Evolutionary conservation across 2,797 vertebrate genomes (phyloP).

Genomic region (Antrozous pallidus): DNA sequence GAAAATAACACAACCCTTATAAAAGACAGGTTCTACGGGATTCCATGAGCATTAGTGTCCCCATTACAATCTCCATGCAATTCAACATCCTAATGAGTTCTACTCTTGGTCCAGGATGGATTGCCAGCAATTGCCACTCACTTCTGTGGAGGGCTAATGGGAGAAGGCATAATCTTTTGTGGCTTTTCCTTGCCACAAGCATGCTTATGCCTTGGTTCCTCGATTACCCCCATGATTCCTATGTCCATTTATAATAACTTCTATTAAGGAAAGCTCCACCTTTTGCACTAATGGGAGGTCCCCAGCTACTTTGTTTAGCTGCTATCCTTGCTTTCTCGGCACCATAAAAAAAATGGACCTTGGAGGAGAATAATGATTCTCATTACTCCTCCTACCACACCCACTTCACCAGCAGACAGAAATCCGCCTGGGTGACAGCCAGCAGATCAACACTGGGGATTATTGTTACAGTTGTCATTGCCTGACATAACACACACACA

Average conservation of each 20-base stretch:
- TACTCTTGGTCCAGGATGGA: slow-evolving; percentile 30
- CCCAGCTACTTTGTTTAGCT: slow-evolving; percentile 77
- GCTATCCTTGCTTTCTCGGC: slow-evolving; percentile 29
- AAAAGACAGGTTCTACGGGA: neutral
- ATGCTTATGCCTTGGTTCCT: slow-evolving; percentile 79
- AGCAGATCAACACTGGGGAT: slow-evolving; percentile 67
- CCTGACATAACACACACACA: slow-evolving; percentile 48
- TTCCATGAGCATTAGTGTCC: neutral
- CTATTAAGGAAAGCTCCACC: slow-evolving; percentile 81
- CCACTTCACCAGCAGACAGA: slow-evolving; percentile 70
- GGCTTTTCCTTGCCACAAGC: slow-evolving; percentile 80
- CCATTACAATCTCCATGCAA: slow-evolving; percentile 9
- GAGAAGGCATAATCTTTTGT: slow-evolving; percentile 76
- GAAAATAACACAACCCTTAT: slow-evolving; percentile 22
- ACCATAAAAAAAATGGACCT: slow-evolving; percentile 72
- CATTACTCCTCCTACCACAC: neutral
- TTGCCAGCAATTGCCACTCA: slow-evolving; percentile 63
- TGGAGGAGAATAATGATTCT: slow-evolving; percentile 70
- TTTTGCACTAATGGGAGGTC: slow-evolving; percentile 82
- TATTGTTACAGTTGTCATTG: slow-evolving; percentile 12
- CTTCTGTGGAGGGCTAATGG: slow-evolving; percentile 77
- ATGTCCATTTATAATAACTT: slow-evolving; percentile 83
- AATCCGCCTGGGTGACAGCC: slow-evolving; percentile 73
- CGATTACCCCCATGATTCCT: slow-evolving; percentile 82
- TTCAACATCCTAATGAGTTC: slow-evolving; percentile 43